phyloP scores from a whole-genome alignment of 1,140 invertebrate genomes.

The Probaryconus sp. region DNA sequence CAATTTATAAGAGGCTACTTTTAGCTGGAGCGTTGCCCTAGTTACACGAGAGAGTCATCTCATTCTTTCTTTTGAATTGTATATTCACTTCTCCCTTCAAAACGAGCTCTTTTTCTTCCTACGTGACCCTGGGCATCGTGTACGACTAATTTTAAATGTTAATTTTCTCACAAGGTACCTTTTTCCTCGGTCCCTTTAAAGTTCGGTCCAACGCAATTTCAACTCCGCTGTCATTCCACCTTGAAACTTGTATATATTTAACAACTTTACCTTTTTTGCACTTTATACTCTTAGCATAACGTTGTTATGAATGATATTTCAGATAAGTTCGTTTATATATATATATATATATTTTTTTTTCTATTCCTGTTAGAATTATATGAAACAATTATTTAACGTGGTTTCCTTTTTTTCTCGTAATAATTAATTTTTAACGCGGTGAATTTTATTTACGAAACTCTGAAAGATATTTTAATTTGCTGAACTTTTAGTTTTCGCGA shows the following conservation, averaged over 20 bases:
- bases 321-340: no score
- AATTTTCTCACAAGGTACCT: slow-evolving; percentile 53
- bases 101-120: slow-evolving; percentile 39
- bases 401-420: no score
- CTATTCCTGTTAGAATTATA: no score
- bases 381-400: no score
- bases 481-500: no score
- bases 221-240: slow-evolving; percentile 40
- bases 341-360: no score
- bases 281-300: slow-evolving; percentile 29
- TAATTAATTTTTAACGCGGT: no score
- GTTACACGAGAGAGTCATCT: slow-evolving; percentile 48
- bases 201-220: slow-evolving; percentile 44
- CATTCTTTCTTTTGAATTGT: slow-evolving; percentile 50
- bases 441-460: no score
- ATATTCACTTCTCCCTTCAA: slow-evolving; percentile 40
- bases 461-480: no score
- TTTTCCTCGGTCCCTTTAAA: slow-evolving; percentile 47
- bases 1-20: slow-evolving; percentile 49
- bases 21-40: slow-evolving; percentile 46
- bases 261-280: slow-evolving; percentile 13
- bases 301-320: no score
- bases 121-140: slow-evolving; percentile 47
- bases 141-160: slow-evolving; percentile 54
- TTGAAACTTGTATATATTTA: slow-evolving; percentile 44